phyloP scores from a whole-genome alignment of 1,140 invertebrate species.

The Drosophila bifasciata region DNA sequence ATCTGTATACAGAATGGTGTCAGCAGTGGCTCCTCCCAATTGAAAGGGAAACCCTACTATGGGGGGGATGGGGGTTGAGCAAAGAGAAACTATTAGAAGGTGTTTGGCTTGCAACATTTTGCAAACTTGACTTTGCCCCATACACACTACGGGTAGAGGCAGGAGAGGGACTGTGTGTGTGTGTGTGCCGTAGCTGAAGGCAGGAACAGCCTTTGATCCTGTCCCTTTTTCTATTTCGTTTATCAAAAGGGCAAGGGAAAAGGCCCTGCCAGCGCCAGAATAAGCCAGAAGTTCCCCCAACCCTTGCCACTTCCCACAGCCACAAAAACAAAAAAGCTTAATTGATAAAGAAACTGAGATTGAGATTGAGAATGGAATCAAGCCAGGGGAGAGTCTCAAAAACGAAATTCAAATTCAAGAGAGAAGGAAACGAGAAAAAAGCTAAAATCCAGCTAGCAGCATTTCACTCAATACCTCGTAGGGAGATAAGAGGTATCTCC shows the following conservation, averaged over 20 bases:
- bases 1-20: constrained; percentile 66
- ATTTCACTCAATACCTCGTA: too few relatives aligned
- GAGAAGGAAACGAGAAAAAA: neutral
- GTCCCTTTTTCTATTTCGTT: constrained; percentile 1
- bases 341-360: constrained; percentile 51
- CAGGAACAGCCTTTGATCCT: constrained; percentile 51
- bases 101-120: constrained; percentile 74
- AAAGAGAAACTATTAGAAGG: constrained; percentile 60
- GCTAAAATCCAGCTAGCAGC: neutral
- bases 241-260: constrained; percentile 16
- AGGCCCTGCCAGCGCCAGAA: neutral
- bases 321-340: constrained; percentile 8
- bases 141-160: constrained; percentile 3
- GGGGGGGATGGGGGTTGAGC: neutral
- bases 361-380: constrained; percentile 27
- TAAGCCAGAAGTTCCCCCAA: neutral
- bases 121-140: constrained; percentile 50
- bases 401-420: constrained; percentile 23
- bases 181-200: too few relatives aligned
- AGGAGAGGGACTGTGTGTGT: constrained; percentile 31
- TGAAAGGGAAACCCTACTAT: constrained; percentile 35
- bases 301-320: too few relatives aligned
- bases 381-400: constrained; percentile 2
- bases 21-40: constrained; percentile 68
- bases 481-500: too few relatives aligned